Conservation (phyloP, 2,888 invertebrate genomes). For the Amphimallon solstitiale region DNA sequence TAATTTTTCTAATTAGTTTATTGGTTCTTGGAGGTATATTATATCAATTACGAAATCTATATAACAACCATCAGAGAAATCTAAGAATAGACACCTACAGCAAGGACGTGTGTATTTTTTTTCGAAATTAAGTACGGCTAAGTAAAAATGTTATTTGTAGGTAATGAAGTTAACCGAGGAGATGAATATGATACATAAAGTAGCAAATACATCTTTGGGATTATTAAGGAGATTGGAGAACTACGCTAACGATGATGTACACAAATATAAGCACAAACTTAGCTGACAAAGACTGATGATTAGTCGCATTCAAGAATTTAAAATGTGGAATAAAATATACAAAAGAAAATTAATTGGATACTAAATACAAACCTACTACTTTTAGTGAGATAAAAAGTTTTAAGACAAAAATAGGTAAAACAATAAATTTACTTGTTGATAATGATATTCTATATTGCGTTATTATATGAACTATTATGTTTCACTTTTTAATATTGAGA, state of each 20-base stretch:
- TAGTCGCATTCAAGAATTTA: slow-evolving; percentile 20
- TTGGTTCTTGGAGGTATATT: slow-evolving; percentile 58
- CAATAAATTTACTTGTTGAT: too few relatives aligned
- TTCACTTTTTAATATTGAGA: too few relatives aligned
- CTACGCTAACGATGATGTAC: slow-evolving; percentile 37
- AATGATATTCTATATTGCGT: too few relatives aligned
- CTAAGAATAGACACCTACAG: slow-evolving; percentile 63
- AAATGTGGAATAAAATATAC: slow-evolving; percentile 4
- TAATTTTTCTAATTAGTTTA: slow-evolving; percentile 51
- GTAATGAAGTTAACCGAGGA: slow-evolving; percentile 62
- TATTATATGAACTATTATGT: too few relatives aligned
- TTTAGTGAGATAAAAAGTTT: too few relatives aligned
- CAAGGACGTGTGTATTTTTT: slow-evolving; percentile 60
- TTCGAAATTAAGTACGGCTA: background rate
- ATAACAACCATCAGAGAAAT: slow-evolving; percentile 63
- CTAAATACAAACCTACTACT: too few relatives aligned
- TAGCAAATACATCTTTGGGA: slow-evolving; percentile 51
- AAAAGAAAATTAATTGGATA: too few relatives aligned
- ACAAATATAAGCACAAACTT: slow-evolving; percentile 38
- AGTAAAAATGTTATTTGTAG: slow-evolving; percentile 51
- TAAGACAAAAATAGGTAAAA: too few relatives aligned
- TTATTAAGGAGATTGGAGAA: slow-evolving; percentile 40
- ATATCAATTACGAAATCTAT: slow-evolving; percentile 63
- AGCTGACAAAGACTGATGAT: slow-evolving; percentile 40
- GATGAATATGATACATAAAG: slow-evolving; percentile 58